Evolutionary conservation across 1,140 invertebrate genomes (phyloP).

Genomic region (Acromyrmex heyeri): DNA sequence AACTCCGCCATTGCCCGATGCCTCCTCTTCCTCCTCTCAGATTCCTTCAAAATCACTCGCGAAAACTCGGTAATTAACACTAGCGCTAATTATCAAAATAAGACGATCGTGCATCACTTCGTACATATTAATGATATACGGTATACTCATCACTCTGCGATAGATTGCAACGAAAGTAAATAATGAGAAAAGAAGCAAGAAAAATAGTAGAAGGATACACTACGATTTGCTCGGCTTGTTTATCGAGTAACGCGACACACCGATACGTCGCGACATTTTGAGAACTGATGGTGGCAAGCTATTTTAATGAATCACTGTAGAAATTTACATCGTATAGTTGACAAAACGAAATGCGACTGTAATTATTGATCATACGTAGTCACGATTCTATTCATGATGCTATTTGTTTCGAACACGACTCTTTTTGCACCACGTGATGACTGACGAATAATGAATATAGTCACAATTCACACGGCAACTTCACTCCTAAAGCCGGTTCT

Average conservation of each 20-base stretch:
- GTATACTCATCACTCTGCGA: neutral
- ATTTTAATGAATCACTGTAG: neutral
- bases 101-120: neutral
- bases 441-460: neutral
- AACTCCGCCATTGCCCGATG: no score
- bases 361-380: neutral
- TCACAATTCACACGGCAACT: no score
- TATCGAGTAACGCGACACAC: no score
- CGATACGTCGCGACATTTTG: no score
- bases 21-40: neutral
- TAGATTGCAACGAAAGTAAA: neutral
- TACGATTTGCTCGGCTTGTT: neutral
- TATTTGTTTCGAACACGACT: neutral
- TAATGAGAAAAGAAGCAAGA: neutral
- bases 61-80: neutral
- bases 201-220: neutral
- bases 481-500: no score
- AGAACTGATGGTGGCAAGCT: no score
- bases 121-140: neutral
- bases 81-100: no score
- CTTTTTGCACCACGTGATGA: neutral
- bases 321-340: neutral
- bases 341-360: neutral
- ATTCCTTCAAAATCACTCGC: neutral
- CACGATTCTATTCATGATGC: neutral